Base-by-base conservation (phyloP, 1,140 invertebrate genomes). In the Berghia stephanieae region DNA sequence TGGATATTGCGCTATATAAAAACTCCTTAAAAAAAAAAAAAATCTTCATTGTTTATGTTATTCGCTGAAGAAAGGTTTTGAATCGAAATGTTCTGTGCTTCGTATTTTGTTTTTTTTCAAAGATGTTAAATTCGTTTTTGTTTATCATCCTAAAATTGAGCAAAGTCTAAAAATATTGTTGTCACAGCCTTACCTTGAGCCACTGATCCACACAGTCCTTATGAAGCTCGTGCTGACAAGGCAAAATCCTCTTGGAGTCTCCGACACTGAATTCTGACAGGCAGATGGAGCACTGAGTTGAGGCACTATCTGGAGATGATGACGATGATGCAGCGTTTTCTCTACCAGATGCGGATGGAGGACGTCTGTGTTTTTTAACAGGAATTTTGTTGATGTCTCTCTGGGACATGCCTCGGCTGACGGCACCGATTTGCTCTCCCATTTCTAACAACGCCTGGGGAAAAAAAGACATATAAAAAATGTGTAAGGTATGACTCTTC, bases 171-270 rank as follows among this genome's bases (percentile, higher is more conserved):
- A n/a, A n/a, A n/a, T n/a, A n/a, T n/a, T n/a, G n/a, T n/a, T n/a
- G n/a, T n/a, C n/a, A n/a, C n/a, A n/a, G n/a, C 60, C 78, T 71
- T 43, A 83, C 82, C 78, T 83, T 93, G 36, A 98, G 91, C 96
- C 96, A 98, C 88, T 95, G 94, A 88, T 97, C 96, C 60, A 97
- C 95, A 87, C 96, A 97, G 85, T 95, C 94, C 85, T 94, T 94
- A 88, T 97, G 96, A 89, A 96, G 97, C 79, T 96, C 92, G 91
- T 97, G 96, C 94, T 96, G 95, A 88, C 96, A 97, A 1, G 95
- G 95, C 79, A 97, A 91, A 36, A 49, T 78, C 42, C 81, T 74
- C 31, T 80, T 44, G 40, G 52, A 76, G 31, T 83, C 82, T 13
- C 81, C 81, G 31, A 49, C 74, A 21, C 79, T 79, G 49, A 75